Percentiles rank a stretch among this genome's conserved stretches.
Conservation (phyloP, 2,888 invertebrate genomes). For the Pyrrhia umbra region DNA sequence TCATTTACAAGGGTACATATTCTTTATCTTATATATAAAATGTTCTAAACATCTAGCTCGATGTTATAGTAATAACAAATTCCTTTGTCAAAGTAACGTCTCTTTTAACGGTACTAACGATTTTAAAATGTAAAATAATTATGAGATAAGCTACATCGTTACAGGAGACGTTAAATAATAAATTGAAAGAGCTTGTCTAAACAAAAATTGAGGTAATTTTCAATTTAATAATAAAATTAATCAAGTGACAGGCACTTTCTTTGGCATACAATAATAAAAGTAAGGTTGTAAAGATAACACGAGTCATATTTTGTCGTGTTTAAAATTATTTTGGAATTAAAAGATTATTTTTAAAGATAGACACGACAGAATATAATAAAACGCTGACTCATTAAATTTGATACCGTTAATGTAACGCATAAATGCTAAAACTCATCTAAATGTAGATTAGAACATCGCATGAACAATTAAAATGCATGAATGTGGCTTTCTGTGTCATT, state of each 20-base stretch:
- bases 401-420: conserved; percentile 52
- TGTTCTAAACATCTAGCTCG: background rate
- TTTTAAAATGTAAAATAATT: conserved; percentile 28
- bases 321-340: conserved; percentile 23
- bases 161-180: conserved; percentile 35
- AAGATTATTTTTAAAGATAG: conserved; percentile 27
- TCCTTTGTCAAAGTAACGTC: conserved; percentile 56
- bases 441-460: conserved; percentile 68
- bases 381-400: conserved; percentile 44
- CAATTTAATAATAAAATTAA: conserved; percentile 34
- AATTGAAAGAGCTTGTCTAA: conserved; percentile 54
- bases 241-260: conserved; percentile 48
- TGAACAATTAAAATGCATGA: conserved; percentile 72
- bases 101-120: conserved; percentile 36
- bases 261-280: conserved; percentile 35
- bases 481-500: conserved; percentile 68
- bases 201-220: conserved; percentile 27
- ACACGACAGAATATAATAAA: conserved; percentile 48
- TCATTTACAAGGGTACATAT: background rate
- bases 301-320: conserved; percentile 45
- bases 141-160: conserved; percentile 22
- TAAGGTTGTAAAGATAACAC: conserved; percentile 39
- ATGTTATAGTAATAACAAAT: conserved; percentile 50
- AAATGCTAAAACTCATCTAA: conserved; percentile 64
- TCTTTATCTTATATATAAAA: conserved; percentile 7